These are phyloP conservation scores for Paedocypris sp. DNA, from an alignment of 2,113 vertebrate species.

Conservation along the genomic window DNA sequence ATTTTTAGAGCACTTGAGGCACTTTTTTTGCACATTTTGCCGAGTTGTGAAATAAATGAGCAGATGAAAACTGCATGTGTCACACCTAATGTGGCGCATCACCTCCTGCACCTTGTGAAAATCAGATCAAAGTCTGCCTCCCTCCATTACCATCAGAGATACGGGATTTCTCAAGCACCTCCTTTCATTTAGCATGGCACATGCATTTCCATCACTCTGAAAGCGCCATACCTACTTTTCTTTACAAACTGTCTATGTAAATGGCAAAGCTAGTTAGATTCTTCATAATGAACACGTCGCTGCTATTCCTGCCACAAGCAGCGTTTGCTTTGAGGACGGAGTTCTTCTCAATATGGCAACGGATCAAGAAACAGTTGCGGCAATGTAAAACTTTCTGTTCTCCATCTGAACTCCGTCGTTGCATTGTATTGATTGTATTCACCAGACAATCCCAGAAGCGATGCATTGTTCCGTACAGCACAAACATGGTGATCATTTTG, in stretches of 20 bases:
- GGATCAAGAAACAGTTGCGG: too few species aligned
- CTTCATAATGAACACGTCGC: too few species aligned
- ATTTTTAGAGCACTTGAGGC: background rate
- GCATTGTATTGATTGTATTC: too few species aligned
- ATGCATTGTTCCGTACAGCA: too few species aligned
- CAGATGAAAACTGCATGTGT: constrained; percentile 4
- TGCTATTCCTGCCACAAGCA: background rate
- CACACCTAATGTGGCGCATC: constrained; percentile 9
- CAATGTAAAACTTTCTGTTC: too few species aligned
- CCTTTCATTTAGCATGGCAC: background rate
- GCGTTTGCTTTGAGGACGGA: constrained; percentile 8
- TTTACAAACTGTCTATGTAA: too few species aligned
- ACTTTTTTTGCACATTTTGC: constrained; percentile 13
- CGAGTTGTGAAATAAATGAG: constrained; percentile 24
- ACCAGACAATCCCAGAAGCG: too few species aligned
- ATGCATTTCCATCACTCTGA: background rate
- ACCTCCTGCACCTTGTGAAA: background rate
- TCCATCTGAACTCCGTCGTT: too few species aligned
- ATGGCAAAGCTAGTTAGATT: too few species aligned
- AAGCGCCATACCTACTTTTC: background rate
- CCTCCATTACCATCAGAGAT: background rate
- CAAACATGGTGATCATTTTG: background rate
- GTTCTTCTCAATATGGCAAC: constrained; percentile 8
- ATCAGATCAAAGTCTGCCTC: constrained; percentile 5
- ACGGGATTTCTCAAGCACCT: background rate